A percentile compares a stretch with the other conserved stretches of the same genome.
phyloP scores from a whole-genome alignment of 2,113 vertebrate genomes.

The Noturus placidus region DNA sequence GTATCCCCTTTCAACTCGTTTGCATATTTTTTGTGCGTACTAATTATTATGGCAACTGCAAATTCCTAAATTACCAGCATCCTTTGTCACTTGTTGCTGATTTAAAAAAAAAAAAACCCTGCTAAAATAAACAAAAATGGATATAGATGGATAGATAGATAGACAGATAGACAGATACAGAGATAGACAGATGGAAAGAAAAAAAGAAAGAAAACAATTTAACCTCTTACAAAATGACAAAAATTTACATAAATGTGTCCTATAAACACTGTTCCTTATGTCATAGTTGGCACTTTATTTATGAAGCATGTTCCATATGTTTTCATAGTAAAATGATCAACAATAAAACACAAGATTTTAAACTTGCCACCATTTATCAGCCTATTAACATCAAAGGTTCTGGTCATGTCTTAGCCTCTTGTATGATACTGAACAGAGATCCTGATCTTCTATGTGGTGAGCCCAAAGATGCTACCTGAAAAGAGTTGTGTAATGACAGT shows the following conservation, averaged over 20 bases:
- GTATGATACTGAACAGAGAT: background rate
- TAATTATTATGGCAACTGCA: background rate
- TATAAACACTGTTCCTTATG: slow-evolving; percentile 13
- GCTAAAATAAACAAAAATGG: background rate
- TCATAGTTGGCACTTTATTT: background rate
- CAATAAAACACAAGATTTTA: background rate
- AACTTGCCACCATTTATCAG: background rate
- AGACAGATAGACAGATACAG: too few relatives aligned
- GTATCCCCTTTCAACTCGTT: background rate
- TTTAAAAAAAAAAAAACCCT: background rate
- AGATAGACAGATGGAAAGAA: too few relatives aligned
- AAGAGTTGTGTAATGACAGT: slow-evolving; percentile 43
- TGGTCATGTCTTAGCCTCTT: background rate
- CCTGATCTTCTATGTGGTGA: slow-evolving; percentile 2
- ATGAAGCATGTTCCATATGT: background rate
- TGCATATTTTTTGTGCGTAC: background rate
- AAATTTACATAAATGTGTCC: background rate
- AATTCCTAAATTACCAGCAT: background rate
- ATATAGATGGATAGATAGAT: background rate
- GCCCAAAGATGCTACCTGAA: slow-evolving; percentile 39
- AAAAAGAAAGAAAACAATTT: too few relatives aligned
- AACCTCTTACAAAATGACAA: background rate
- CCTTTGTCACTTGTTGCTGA: background rate
- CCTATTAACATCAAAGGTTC: slow-evolving; percentile 2
- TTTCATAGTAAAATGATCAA: background rate